These are phyloP conservation scores for Camponotus pennsylvanicus DNA, from an alignment of 1,140 invertebrate species.

Conservation along the genomic window DNA sequence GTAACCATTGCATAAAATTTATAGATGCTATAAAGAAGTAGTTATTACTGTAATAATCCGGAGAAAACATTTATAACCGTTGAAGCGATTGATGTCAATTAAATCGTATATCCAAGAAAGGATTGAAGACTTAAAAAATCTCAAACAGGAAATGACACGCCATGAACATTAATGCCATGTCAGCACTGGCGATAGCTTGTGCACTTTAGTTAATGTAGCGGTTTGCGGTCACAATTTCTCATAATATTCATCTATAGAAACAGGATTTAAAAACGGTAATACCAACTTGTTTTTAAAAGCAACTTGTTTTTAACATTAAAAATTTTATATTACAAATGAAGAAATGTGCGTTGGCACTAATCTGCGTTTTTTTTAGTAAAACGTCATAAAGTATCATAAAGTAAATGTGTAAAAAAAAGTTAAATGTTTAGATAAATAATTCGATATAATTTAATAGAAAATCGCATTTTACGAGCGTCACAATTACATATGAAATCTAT, in stretches of 20 bases:
- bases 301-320: background rate
- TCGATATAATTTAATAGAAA: background rate
- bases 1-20: too few species aligned
- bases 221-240: constrained; percentile 74
- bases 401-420: background rate
- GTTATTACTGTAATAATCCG: background rate
- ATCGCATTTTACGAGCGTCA: background rate
- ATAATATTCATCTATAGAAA: background rate
- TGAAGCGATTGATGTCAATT: constrained; percentile 15
- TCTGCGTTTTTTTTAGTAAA: background rate
- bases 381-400: background rate
- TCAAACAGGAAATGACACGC: constrained; percentile 19
- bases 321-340: background rate
- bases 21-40: background rate
- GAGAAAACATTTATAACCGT: constrained; percentile 10
- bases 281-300: background rate
- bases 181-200: constrained; percentile 51
- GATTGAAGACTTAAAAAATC: constrained; percentile 1
- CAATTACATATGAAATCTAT: background rate
- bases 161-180: constrained; percentile 28
- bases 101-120: constrained; percentile 15
- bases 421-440: background rate
- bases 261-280: background rate
- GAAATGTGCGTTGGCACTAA: background rate
- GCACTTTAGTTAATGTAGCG: constrained; percentile 78